A percentile compares a stretch with the other conserved stretches of the same genome.
These are phyloP conservation scores for Meriones psammophilus DNA, from an alignment of 2,797 vertebrate genomes.

Conservation along the genomic window DNA sequence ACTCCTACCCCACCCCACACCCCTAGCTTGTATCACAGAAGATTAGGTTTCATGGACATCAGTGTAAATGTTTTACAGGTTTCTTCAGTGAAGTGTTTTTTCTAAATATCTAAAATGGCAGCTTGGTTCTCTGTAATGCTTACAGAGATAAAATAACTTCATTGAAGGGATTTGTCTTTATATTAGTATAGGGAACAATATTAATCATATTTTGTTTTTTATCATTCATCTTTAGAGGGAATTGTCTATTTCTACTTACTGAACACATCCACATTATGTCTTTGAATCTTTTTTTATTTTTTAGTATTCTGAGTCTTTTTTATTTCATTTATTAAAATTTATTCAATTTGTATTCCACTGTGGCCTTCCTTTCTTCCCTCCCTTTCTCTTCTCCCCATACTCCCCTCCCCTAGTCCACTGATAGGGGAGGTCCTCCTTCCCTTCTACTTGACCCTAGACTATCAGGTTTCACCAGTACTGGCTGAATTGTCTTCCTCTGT, in stretches of 20 bases:
- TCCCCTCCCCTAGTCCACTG: too few relatives aligned
- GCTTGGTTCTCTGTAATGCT: background rate
- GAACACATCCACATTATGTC: background rate
- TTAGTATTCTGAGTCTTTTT: too few relatives aligned
- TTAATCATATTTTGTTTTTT: background rate
- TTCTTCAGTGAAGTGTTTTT: background rate
- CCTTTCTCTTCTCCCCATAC: too few relatives aligned
- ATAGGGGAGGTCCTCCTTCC: too few relatives aligned
- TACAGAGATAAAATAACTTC: background rate
- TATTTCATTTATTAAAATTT: too few relatives aligned
- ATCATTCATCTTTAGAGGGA: background rate
- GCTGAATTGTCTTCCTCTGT: too few relatives aligned
- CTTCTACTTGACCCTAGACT: too few relatives aligned
- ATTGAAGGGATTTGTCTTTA: background rate
- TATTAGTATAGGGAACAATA: slow-evolving; percentile 24
- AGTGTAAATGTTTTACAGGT: slow-evolving; percentile 17
- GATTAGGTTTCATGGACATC: slow-evolving; percentile 27
- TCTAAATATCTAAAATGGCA: slow-evolving; percentile 28
- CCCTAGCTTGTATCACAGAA: background rate
- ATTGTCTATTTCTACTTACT: background rate
- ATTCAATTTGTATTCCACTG: too few relatives aligned
- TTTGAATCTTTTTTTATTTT: background rate
- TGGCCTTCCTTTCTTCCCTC: too few relatives aligned
- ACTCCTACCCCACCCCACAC: background rate
- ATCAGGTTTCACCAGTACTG: too few relatives aligned